Conservation (phyloP, 2,113 vertebrate genomes). For the Ameiurus melas region DNA sequence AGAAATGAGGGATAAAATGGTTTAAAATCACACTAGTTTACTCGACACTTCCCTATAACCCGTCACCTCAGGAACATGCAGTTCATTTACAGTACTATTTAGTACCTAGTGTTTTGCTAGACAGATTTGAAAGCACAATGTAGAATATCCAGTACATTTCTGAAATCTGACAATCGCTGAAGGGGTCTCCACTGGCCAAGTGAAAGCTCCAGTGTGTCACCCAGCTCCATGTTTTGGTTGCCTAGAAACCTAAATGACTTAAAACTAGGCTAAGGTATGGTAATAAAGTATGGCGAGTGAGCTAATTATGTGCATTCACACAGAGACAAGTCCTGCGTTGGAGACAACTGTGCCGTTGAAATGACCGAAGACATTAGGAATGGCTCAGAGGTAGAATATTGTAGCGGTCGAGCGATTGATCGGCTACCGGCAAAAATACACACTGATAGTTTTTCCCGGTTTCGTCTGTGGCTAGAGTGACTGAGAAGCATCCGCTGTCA, state of each 20-base stretch:
- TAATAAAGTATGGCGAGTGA: background rate
- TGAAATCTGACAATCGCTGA: background rate
- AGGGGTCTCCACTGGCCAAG: background rate
- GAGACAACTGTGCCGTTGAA: background rate
- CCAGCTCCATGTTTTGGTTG: background rate
- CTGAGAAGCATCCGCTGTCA: too few relatives aligned
- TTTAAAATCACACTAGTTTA: background rate
- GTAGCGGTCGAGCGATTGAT: too few relatives aligned
- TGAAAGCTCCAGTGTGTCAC: background rate
- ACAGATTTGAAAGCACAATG: background rate
- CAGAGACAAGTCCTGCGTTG: background rate
- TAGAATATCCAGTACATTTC: background rate
- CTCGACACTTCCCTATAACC: background rate
- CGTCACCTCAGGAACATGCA: background rate
- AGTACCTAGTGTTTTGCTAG: background rate
- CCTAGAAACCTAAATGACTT: background rate
- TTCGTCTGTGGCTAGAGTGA: too few relatives aligned
- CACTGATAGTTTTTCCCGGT: too few relatives aligned
- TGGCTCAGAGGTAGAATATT: background rate
- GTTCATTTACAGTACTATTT: background rate
- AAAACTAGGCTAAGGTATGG: background rate
- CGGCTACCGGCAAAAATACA: too few relatives aligned
- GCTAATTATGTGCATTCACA: background rate
- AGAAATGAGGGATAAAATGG: background rate
- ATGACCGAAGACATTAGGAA: background rate